These are phyloP conservation scores for Ceyx erithaca DNA, from an alignment of 2,797 vertebrate genomes.

Conservation along the genomic window DNA sequence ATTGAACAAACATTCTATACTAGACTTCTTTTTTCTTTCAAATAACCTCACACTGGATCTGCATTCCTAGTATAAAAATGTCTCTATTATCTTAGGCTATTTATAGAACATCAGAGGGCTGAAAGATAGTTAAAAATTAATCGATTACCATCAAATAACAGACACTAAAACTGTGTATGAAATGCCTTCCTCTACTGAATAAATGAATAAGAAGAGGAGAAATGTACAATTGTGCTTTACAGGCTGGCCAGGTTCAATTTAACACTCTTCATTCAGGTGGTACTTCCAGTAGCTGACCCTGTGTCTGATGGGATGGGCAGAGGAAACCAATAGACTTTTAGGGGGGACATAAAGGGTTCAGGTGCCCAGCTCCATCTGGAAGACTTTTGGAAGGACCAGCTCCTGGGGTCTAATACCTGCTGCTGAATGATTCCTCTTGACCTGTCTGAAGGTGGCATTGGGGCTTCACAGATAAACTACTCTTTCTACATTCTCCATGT, in stretches of 20 bases:
- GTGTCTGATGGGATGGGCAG: fast-evolving
- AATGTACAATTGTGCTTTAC: not conserved
- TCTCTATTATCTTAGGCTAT: constrained; percentile 73
- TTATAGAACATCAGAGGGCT: constrained; percentile 71
- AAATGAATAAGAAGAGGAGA: constrained; percentile 5
- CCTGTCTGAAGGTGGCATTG: not conserved
- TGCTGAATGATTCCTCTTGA: not conserved
- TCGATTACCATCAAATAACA: constrained; percentile 69
- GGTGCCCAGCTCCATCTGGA: not conserved
- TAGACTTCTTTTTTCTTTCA: constrained; percentile 50
- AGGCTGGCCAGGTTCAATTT: not conserved
- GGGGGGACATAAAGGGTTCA: not conserved
- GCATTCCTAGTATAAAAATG: constrained; percentile 60
- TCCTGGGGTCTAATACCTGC: not conserved
- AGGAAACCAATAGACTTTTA: not conserved
- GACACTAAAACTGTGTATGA: constrained; percentile 37
- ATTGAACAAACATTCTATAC: constrained; percentile 62
- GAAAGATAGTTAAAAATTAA: constrained; percentile 72
- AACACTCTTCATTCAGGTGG: not conserved
- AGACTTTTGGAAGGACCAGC: not conserved
- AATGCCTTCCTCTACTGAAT: constrained; percentile 35
- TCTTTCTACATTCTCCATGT: not conserved
- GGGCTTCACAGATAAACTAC: not conserved
- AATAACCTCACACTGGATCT: constrained; percentile 61
- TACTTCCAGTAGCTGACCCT: not conserved